A percentile compares a stretch with the other conserved stretches of the same genome.
phyloP scores from a whole-genome alignment of 2,113 vertebrate genomes.

The Ageneiosus marmoratus region DNA sequence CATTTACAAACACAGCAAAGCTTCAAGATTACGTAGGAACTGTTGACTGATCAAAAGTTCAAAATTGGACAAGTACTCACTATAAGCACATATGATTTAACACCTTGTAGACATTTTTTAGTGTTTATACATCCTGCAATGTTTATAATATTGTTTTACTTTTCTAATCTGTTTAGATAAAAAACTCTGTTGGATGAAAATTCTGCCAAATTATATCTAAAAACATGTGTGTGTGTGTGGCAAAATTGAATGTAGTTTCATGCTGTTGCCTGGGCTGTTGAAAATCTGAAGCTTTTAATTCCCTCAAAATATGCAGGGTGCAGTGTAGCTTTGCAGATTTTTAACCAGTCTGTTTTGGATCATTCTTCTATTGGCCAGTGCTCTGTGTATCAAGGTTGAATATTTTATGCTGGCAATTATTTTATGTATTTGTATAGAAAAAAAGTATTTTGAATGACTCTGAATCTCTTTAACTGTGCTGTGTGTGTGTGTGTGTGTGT shows the following conservation, averaged over 20 bases:
- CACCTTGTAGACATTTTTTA: neutral
- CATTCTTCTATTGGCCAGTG: neutral
- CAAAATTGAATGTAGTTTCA: neutral
- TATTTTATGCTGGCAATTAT: neutral
- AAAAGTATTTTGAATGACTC: neutral
- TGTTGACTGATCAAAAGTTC: neutral
- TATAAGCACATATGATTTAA: neutral
- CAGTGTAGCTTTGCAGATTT: neutral
- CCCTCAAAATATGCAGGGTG: neutral
- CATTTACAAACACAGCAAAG: neutral
- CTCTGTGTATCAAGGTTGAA: neutral
- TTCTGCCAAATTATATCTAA: neutral
- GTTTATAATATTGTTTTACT: neutral
- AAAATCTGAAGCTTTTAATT: neutral
- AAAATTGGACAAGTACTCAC: neutral
- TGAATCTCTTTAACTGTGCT: neutral
- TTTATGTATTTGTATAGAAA: neutral
- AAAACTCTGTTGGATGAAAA: neutral
- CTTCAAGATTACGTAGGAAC: neutral
- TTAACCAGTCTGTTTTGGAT: no score
- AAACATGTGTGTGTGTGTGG: neutral
- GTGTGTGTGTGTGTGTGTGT: constrained; percentile 20
- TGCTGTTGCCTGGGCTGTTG: neutral
- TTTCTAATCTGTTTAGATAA: neutral
- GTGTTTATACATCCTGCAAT: neutral